Evolutionary conservation across 2,888 invertebrate species (phyloP).

Genomic region (Sminthurides aquaticus): DNA sequence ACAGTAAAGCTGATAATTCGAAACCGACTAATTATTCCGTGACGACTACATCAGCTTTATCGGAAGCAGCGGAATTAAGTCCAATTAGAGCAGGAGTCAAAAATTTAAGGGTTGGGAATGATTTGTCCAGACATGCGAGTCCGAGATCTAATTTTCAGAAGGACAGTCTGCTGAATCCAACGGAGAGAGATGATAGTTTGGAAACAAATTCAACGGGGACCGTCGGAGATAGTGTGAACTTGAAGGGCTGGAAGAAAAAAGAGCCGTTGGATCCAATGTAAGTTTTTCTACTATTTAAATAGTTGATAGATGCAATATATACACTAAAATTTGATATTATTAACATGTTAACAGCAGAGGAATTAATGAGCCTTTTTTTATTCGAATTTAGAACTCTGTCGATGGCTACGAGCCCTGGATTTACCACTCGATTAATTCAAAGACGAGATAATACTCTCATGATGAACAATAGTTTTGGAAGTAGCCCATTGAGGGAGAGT

Average conservation of each 20-base stretch:
- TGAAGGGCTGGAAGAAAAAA: conserved; percentile 11
- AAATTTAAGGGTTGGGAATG: not conserved
- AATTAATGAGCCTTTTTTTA: not conserved
- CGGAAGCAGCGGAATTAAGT: not conserved
- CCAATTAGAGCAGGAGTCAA: not conserved
- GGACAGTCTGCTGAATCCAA: too few species aligned
- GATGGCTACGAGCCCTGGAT: conserved; percentile 38
- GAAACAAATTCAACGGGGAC: conserved; percentile 11
- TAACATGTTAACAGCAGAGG: too few species aligned
- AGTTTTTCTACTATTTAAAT: conserved; percentile 12
- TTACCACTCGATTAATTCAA: conserved; percentile 30
- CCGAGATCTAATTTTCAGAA: too few species aligned
- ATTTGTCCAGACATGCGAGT: too few species aligned
- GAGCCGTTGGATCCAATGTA: conserved; percentile 33
- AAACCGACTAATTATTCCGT: not conserved
- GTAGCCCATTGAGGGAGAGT: conserved; percentile 27
- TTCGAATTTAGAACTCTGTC: conserved; percentile 35
- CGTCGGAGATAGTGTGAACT: not conserved
- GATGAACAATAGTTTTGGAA: not conserved
- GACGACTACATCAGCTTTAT: not conserved
- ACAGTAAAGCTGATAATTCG: not conserved
- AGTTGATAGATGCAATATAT: not conserved
- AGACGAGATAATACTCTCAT: conserved; percentile 13
- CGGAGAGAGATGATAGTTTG: too few species aligned
- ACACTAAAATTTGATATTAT: too few species aligned